phyloP scores from a whole-genome alignment of 2,888 invertebrate genomes.

The Lasioglossum vierecki region DNA sequence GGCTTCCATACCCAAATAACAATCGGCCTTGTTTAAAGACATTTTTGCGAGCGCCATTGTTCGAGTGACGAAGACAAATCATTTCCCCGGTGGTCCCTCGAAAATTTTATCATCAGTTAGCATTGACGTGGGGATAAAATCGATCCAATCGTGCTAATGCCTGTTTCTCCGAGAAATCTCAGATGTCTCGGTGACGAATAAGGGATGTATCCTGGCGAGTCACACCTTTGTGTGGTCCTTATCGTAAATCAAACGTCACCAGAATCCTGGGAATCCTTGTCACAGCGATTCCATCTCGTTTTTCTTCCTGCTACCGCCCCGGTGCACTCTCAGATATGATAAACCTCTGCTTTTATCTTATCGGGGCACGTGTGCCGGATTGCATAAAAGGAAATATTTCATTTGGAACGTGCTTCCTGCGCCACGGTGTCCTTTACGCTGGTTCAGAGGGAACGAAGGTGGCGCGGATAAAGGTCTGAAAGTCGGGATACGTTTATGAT shows the following conservation, averaged over 20 bases:
- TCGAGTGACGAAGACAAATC: background rate
- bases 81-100: background rate
- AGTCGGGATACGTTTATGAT: constrained; percentile 43
- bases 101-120: background rate
- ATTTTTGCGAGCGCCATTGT: background rate
- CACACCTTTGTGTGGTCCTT: constrained; percentile 46
- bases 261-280: constrained; percentile 23
- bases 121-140: constrained; percentile 44
- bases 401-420: constrained; percentile 23
- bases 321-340: constrained; percentile 40
- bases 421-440: constrained; percentile 15
- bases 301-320: constrained; percentile 9
- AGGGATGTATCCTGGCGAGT: constrained; percentile 7
- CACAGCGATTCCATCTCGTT: constrained; percentile 45
- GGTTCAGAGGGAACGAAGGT: constrained; percentile 41
- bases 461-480: constrained; percentile 27
- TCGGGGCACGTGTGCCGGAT: constrained; percentile 38
- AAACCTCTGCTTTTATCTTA: constrained; percentile 42
- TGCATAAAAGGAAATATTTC: constrained; percentile 45
- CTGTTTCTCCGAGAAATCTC: constrained; percentile 48
- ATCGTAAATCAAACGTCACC: constrained; percentile 67
- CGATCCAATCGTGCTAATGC: constrained; percentile 77
- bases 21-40: background rate
- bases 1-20: no score
- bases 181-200: background rate